Evolutionary conservation across 2,888 invertebrate species (phyloP).

Genomic region (Silvanus unidentatus): DNA sequence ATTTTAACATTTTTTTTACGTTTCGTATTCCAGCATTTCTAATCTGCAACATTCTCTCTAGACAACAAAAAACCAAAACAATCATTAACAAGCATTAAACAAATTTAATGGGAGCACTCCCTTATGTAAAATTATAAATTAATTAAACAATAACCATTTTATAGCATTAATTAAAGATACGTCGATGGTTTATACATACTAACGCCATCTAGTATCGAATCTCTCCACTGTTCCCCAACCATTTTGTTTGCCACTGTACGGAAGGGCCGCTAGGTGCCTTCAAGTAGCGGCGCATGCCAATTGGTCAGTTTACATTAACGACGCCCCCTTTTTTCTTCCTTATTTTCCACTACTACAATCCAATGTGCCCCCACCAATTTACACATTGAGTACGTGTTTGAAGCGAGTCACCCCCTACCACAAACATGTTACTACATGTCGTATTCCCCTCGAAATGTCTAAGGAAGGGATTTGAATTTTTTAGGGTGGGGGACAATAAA

Average conservation of each 20-base stretch:
- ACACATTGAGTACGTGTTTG: neutral
- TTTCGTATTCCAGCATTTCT: too few relatives aligned
- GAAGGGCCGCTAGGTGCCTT: conserved; percentile 44
- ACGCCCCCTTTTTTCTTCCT: conserved; percentile 36
- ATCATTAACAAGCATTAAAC: too few relatives aligned
- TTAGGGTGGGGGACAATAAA: conserved; percentile 43
- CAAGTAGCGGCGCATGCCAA: conserved; percentile 47
- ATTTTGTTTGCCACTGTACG: conserved; percentile 55
- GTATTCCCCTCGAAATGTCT: conserved; percentile 26
- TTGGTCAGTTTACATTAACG: conserved; percentile 44
- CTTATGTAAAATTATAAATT: too few relatives aligned
- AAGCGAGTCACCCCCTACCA: conserved; percentile 20
- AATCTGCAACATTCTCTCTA: too few relatives aligned
- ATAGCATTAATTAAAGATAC: neutral
- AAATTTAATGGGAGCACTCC: too few relatives aligned
- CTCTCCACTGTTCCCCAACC: conserved; percentile 46
- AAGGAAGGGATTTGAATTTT: conserved; percentile 21
- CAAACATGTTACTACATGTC: conserved; percentile 18
- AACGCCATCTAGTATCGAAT: conserved; percentile 49
- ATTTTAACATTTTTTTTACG: too few relatives aligned
- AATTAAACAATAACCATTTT: too few relatives aligned
- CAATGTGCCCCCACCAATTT: conserved; percentile 15
- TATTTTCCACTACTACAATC: conserved; percentile 6
- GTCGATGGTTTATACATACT: neutral
- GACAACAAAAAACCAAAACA: too few relatives aligned